Conservation (phyloP, 2,113 vertebrate genomes). For the Petrocephalus zakoni region DNA sequence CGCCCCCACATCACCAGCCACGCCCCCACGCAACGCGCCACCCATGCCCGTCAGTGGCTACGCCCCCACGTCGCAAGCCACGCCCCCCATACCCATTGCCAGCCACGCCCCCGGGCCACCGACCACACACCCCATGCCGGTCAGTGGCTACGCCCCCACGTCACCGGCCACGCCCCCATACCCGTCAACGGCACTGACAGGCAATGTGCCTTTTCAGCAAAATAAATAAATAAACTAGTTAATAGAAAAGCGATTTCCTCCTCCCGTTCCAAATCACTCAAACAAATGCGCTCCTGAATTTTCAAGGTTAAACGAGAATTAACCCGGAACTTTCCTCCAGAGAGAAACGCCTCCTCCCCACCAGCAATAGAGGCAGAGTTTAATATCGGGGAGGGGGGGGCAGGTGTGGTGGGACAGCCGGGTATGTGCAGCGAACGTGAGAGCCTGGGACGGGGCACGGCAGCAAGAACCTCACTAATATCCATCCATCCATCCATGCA, state of each 20-base stretch:
- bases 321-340: constrained; percentile 13
- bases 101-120: no score
- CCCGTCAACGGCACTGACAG: neutral
- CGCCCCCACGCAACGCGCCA: no score
- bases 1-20: neutral
- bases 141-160: neutral
- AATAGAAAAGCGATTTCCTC: constrained; percentile 30
- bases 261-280: constrained; percentile 26
- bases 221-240: constrained; percentile 21
- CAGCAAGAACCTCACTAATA: neutral
- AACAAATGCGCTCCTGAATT: constrained; percentile 26
- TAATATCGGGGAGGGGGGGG: neutral
- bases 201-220: neutral
- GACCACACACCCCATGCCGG: no score
- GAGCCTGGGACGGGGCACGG: neutral
- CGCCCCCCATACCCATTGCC: no score
- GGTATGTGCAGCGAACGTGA: neutral
- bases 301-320: constrained; percentile 27
- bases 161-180: neutral
- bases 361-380: constrained; percentile 10
- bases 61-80: no score
- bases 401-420: neutral
- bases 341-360: neutral
- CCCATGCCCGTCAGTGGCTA: no score
- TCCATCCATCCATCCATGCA: neutral